phyloP scores from a whole-genome alignment of 1,140 invertebrate genomes.

The Lasaia peninsularis region DNA sequence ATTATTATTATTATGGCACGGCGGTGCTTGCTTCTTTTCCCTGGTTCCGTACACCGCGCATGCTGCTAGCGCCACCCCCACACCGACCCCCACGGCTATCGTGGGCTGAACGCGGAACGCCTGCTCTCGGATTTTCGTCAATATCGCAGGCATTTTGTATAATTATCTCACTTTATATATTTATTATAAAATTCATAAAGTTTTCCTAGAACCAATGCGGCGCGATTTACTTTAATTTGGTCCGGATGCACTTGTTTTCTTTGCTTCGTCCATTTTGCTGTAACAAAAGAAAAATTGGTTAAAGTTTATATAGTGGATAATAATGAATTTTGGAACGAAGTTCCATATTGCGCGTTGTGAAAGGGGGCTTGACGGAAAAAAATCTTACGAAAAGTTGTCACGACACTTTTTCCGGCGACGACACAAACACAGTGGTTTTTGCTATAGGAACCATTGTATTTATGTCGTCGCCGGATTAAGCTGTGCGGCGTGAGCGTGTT shows the following conservation, averaged over 20 bases:
- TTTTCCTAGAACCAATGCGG: background rate
- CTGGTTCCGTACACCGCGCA: conserved; percentile 65
- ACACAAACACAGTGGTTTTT: too few relatives aligned
- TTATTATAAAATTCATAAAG: conserved; percentile 7
- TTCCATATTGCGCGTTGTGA: too few relatives aligned
- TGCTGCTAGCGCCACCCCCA: conserved; percentile 62
- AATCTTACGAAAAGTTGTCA: too few relatives aligned
- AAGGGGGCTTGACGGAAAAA: too few relatives aligned
- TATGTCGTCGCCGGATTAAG: too few relatives aligned
- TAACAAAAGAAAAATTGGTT: conserved; percentile 33
- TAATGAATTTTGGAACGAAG: too few relatives aligned
- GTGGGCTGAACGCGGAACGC: conserved; percentile 74
- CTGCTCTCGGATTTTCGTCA: conserved; percentile 65
- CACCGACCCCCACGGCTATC: conserved; percentile 77
- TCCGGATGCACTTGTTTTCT: conserved; percentile 11
- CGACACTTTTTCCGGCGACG: too few relatives aligned
- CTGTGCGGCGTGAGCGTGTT: too few relatives aligned
- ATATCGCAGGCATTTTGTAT: conserved; percentile 64
- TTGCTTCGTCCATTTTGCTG: conserved; percentile 56
- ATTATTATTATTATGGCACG: conserved; percentile 68
- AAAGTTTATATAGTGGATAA: too few relatives aligned
- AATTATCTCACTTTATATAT: conserved; percentile 13
- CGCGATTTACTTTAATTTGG: conserved; percentile 12
- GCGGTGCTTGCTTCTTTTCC: conserved; percentile 56
- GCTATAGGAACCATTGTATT: too few relatives aligned